A percentile compares a stretch with the other conserved stretches of the same genome.
Evolutionary conservation across 53 echinoderm and acorn worm genomes (phyloP).

Genomic region (Paracentrotus lividus): DNA sequence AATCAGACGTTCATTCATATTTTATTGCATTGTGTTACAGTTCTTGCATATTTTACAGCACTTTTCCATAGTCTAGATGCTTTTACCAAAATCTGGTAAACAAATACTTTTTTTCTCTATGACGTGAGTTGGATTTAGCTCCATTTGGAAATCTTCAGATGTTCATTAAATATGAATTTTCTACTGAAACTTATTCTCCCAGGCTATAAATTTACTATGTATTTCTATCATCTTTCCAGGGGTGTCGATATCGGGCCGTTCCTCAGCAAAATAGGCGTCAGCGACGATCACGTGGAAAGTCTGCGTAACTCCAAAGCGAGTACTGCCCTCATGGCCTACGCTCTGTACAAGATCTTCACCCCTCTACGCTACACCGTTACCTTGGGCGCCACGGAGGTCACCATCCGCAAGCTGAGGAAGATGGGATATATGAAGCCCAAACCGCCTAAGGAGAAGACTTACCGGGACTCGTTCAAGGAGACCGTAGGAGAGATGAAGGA

Average conservation of each 20-base stretch:
- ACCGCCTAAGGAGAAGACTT: constrained; percentile 92
- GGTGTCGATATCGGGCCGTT: constrained; percentile 91
- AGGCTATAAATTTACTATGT: too few species aligned
- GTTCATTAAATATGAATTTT: not conserved
- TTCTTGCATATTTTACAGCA: too few species aligned
- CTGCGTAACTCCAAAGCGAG: constrained; percentile 90
- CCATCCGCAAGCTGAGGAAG: constrained; percentile 82
- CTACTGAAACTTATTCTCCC: not conserved
- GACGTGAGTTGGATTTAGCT: too few species aligned
- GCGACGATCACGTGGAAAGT: constrained; percentile 83
- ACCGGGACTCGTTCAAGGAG: constrained; percentile 88
- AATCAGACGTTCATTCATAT: too few species aligned
- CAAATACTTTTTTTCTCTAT: too few species aligned
- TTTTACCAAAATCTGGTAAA: too few species aligned
- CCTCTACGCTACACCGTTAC: constrained; percentile 97
- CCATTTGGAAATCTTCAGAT: not conserved
- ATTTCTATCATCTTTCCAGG: constrained; percentile 76
- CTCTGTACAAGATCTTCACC: constrained; percentile 95
- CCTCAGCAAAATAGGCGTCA: constrained; percentile 83
- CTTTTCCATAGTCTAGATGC: too few species aligned
- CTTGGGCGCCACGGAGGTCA: constrained; percentile 88
- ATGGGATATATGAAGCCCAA: constrained; percentile 85
- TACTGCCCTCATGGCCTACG: constrained; percentile 93
- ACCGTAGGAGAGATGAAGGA: constrained; percentile 88
- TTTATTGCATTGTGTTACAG: too few species aligned